Conservation (phyloP, 2,888 invertebrate genomes). For the Exocentrus adspersus region DNA sequence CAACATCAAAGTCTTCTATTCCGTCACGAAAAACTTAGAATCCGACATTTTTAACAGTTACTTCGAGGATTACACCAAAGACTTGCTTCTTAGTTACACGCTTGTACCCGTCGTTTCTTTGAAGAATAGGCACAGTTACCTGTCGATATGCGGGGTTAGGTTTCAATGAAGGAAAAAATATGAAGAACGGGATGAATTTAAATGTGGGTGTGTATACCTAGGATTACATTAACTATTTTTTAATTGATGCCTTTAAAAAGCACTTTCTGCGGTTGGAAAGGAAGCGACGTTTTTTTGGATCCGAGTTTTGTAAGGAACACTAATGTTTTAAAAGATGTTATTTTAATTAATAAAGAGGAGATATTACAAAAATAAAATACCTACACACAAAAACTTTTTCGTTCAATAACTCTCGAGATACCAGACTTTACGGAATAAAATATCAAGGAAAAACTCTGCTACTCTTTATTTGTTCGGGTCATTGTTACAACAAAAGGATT, state of each 20-base stretch:
- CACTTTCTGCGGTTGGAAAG: not conserved
- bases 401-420: no score
- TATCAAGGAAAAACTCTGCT: no score
- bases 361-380: no score
- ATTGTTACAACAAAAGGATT: no score
- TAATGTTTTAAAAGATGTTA: not conserved
- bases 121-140: conserved; percentile 83
- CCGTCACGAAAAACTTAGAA: conserved; percentile 69
- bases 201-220: not conserved
- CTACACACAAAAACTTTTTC: no score
- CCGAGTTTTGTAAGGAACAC: not conserved
- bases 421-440: no score
- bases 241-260: not conserved
- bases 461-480: no score
- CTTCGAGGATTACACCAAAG: conserved; percentile 64
- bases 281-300: not conserved
- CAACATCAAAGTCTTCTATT: conserved; percentile 81
- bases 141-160: conserved; percentile 84
- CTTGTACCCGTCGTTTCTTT: conserved; percentile 83
- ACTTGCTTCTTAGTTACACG: conserved; percentile 72
- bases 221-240: not conserved
- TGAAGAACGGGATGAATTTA: not conserved
- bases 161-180: conserved; percentile 67
- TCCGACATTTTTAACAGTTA: conserved; percentile 62
- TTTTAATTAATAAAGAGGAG: not conserved